Base-by-base conservation (phyloP, 2,797 vertebrate species). In the Acanthornis magna region DNA sequence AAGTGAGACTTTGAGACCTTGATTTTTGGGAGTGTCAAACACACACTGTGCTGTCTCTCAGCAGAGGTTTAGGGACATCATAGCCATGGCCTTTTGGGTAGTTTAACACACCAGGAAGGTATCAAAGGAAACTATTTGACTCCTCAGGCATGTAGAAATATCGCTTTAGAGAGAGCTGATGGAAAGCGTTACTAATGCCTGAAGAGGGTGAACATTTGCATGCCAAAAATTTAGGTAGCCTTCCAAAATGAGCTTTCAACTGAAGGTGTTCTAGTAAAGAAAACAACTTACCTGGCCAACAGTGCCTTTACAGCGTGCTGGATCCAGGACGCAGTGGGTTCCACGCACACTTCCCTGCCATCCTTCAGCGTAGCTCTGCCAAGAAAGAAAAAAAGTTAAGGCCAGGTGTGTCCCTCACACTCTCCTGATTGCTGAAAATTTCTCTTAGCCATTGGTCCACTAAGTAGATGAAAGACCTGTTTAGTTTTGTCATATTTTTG, bases 361-460 rank as follows among this genome's bases (percentile, higher is more conserved):
- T 71, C 95, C 29, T 75, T 84, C 81, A 96, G 66, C 0, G 8
- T 51, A 14, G 75, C 97, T 93, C 97, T 98, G 89, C 50, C 32
- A 2, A 80, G 40, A 22, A 66, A 48, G 8, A 34, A 71, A 47
- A 43, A 48, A 12, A 30, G 17, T 14, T 29, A 16, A 13, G 43
- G 36, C 23, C 7, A 16, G 25, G 10, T 14, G 40, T 22, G 16
- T 47, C 11, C 22, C 19, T 62, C 47, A 53, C 60, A 10, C 47
- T 58, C 34, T 65, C 73, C 38, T 26, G 2, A 7, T 2, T 10
- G 6, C 27, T 53, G 53, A n/a, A 26, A 27, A n/a, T 30, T 29
- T 66, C 13, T 62, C 50, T 36, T 13, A 53, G 74, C 22, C 50
- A 10, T 34, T 47, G 38, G 20, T 13, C 45, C 36, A 9, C 22